phyloP scores from a whole-genome alignment of 2,113 vertebrate species.

The Boulengeromyrus knoepffleri region DNA sequence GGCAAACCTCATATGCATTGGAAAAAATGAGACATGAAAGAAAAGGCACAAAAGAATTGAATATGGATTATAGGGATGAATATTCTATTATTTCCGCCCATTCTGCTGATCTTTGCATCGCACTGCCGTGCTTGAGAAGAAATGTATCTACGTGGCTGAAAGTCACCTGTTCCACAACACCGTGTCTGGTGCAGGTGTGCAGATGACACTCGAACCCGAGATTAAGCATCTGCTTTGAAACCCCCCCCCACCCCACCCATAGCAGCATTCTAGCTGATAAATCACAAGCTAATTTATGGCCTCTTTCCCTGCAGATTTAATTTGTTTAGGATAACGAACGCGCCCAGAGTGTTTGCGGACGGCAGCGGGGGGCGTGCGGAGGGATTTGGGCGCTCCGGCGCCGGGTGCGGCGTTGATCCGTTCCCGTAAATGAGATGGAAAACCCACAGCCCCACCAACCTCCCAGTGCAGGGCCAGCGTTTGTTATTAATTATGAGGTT shows the following conservation, averaged over 20 bases:
- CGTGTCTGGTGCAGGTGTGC: conserved; percentile 77
- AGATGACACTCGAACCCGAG: conserved; percentile 77
- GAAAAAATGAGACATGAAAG: conserved; percentile 49
- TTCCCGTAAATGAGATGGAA: conserved; percentile 66
- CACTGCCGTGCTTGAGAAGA: conserved; percentile 69
- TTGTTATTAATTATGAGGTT: background rate
- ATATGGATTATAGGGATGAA: conserved; percentile 94
- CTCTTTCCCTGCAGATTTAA: conserved; percentile 78
- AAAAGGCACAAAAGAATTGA: conserved; percentile 80
- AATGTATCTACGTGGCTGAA: conserved; percentile 68
- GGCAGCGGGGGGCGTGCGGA: conserved; percentile 70
- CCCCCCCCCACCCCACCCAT: background rate
- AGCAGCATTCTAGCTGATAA: conserved; percentile 70
- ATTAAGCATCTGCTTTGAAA: conserved; percentile 71
- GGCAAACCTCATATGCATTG: conserved; percentile 77
- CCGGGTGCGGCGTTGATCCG: conserved; percentile 73
- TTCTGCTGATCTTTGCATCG: conserved; percentile 88
- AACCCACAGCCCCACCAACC: conserved; percentile 62
- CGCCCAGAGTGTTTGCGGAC: conserved; percentile 80
- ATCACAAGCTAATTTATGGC: conserved; percentile 76
- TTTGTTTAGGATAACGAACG: conserved; percentile 80
- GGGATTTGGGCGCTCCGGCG: conserved; percentile 79
- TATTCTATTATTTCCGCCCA: conserved; percentile 93
- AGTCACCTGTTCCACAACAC: conserved; percentile 67
- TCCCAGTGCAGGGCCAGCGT: background rate